Percentiles rank a stretch among this genome's conserved stretches.
Conservation (phyloP, 2,797 vertebrate genomes). For the Pteropus rufus region DNA sequence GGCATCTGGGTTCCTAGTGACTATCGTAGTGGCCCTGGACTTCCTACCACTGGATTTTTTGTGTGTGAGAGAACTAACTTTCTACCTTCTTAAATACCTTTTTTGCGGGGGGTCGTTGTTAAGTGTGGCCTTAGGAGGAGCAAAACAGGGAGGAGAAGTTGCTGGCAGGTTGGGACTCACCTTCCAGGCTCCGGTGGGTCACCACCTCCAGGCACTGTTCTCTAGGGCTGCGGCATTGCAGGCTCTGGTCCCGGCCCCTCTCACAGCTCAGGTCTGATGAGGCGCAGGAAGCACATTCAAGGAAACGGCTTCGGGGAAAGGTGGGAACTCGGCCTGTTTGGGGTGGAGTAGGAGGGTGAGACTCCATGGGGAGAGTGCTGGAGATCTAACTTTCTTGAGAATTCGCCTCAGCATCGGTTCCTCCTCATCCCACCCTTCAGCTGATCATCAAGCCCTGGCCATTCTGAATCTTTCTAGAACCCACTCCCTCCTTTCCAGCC, state of each 20-base stretch:
- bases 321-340: background rate
- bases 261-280: constrained; percentile 69
- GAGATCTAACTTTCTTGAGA: background rate
- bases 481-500: background rate
- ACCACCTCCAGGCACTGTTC: constrained; percentile 68
- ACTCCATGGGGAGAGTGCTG: accelerated
- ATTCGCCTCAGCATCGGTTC: background rate
- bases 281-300: constrained; percentile 66
- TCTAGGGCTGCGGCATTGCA: constrained; percentile 46
- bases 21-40: background rate
- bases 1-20: background rate
- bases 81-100: background rate
- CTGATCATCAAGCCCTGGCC: background rate
- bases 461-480: background rate
- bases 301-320: constrained; percentile 9
- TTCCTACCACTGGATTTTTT: background rate
- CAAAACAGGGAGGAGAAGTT: background rate
- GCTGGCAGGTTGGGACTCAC: background rate
- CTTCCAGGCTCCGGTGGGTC: background rate
- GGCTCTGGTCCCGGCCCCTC: constrained; percentile 33
- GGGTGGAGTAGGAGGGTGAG: background rate
- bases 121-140: background rate
- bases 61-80: background rate
- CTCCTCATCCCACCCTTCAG: background rate
- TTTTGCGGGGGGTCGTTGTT: too few relatives aligned